Conservation (phyloP, 35 echinoderm and acorn worm species). For the Acanthaster planci region DNA sequence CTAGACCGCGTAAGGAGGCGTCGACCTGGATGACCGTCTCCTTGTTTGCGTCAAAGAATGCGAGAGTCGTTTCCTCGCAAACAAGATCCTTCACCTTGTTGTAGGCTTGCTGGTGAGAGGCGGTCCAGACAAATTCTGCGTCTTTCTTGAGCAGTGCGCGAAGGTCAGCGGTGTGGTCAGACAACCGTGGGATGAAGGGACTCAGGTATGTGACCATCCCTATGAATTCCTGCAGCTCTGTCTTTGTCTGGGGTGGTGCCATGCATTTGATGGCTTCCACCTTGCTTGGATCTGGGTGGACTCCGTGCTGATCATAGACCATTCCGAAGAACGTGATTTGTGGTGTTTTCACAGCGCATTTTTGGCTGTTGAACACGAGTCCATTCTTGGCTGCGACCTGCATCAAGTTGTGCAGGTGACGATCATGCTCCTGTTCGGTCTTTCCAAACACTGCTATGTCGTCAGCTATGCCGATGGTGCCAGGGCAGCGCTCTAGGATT, state of each 20-base stretch:
- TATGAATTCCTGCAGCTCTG: slow-evolving; percentile 39
- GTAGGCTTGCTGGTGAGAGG: slow-evolving; percentile 10
- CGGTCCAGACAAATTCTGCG: slow-evolving; percentile 29
- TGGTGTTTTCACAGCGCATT: slow-evolving; percentile 38
- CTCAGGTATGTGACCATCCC: slow-evolving; percentile 47
- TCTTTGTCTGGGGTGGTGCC: slow-evolving; percentile 22
- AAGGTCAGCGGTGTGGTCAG: slow-evolving; percentile 29
- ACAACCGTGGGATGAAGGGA: slow-evolving; percentile 68
- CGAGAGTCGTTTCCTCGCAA: slow-evolving; percentile 40
- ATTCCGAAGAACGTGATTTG: slow-evolving; percentile 52
- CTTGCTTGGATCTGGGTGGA: slow-evolving; percentile 49
- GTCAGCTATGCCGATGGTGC: slow-evolving; percentile 54
- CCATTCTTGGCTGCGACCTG: slow-evolving; percentile 28
- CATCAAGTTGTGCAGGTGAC: slow-evolving; percentile 45
- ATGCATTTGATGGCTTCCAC: slow-evolving; percentile 25
- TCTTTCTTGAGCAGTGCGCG: slow-evolving; percentile 33
- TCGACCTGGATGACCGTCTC: slow-evolving; percentile 45
- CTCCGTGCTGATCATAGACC: slow-evolving; percentile 36
- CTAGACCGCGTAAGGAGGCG: slow-evolving; percentile 45
- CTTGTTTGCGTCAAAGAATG: slow-evolving; percentile 58
- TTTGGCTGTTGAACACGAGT: slow-evolving; percentile 49
- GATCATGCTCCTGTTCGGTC: slow-evolving; percentile 43
- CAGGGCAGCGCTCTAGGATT: slow-evolving; percentile 42
- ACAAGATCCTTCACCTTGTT: slow-evolving; percentile 44
- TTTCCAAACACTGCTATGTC: slow-evolving; percentile 47